Evolutionary conservation across 2,888 invertebrate species (phyloP), one percentile per base, ranked within the genome.

Genomic region (Patella caerulea): DNA sequence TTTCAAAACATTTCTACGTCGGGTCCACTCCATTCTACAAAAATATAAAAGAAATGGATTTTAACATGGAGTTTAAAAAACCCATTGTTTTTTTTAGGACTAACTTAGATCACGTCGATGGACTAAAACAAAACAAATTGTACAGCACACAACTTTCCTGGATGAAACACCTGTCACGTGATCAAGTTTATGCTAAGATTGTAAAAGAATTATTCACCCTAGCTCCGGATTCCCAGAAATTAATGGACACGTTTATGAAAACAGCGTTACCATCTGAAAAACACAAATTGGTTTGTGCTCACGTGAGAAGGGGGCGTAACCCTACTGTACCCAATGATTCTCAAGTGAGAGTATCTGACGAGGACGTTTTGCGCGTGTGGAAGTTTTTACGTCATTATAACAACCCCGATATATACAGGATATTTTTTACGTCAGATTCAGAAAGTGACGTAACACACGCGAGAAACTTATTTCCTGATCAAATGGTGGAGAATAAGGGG

Each of bases 241-340:
- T 54, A 45, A 5, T 78, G 15, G 78, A 78, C 24, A 15, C 12
- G 14, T 55, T 73, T 5, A 54, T 78, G 52, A 54, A 29, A 15
- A 53, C 54, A 15, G 17, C 71, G 5, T 45, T 59, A 45, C 59
- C 24, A n/a, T 54, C 45, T n/a, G 15, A 59, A 56, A 72, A 17
- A 53, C 19, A 56, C 15, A 75, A 69, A 14, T 65, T 81, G 24
- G 72, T 81, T 1, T 79, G 81, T 72, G 75, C 77, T 56, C 81
- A 81, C 65, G 73, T 81, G 24, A 54, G 81, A 5, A 77, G 73
- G 4, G 81, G 81, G 1, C 45, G 59, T 29, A 81, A 77, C 72
- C 77, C 79, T 34, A 77, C 77, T n/a, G 72, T 79, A 52, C 79
- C 79, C 14, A 19, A 53, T 15, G 79, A 79, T 24, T 29, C 74